These are phyloP conservation scores for Melieria omissa DNA, from an alignment of 2,888 invertebrate species.

Conservation along the genomic window DNA sequence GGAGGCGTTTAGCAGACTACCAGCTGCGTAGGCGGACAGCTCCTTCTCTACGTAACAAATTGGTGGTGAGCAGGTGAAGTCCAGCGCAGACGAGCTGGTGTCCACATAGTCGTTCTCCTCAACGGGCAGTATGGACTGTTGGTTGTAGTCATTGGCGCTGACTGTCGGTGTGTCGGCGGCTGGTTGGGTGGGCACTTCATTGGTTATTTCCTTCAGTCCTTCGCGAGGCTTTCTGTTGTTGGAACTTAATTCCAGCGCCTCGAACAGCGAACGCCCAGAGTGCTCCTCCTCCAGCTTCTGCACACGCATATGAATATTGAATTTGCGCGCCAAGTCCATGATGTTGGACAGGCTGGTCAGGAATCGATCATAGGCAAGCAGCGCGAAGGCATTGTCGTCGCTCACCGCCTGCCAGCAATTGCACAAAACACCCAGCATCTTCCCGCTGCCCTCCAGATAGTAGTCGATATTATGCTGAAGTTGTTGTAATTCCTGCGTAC, in stretches of 20 bases:
- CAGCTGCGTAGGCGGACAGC: slow-evolving; percentile 31
- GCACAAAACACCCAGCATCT: slow-evolving; percentile 25
- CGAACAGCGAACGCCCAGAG: neutral
- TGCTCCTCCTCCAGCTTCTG: slow-evolving; percentile 22
- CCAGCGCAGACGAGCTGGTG: neutral
- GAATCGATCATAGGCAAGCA: slow-evolving; percentile 39
- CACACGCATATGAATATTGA: slow-evolving; percentile 42
- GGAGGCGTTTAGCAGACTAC: slow-evolving; percentile 29
- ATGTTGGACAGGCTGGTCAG: slow-evolving; percentile 38
- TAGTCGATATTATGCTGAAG: slow-evolving; percentile 31
- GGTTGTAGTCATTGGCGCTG: slow-evolving; percentile 1
- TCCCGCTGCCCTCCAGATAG: slow-evolving; percentile 22
- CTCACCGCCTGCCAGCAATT: slow-evolving; percentile 20
- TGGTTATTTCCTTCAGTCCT: neutral
- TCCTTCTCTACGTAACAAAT: slow-evolving; percentile 20
- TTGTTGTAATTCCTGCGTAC: slow-evolving; percentile 38
- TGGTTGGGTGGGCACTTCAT: neutral
- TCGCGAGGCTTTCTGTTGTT: neutral
- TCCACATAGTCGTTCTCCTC: slow-evolving; percentile 1
- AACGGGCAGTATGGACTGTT: slow-evolving; percentile 13
- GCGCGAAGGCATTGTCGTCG: slow-evolving; percentile 13
- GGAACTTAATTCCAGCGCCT: neutral
- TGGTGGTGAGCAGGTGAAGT: neutral
- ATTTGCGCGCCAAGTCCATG: slow-evolving; percentile 42
- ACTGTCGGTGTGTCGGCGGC: neutral